phyloP scores from a whole-genome alignment of 2,797 vertebrate species.

The Parauchenoglanis ngamensis region DNA sequence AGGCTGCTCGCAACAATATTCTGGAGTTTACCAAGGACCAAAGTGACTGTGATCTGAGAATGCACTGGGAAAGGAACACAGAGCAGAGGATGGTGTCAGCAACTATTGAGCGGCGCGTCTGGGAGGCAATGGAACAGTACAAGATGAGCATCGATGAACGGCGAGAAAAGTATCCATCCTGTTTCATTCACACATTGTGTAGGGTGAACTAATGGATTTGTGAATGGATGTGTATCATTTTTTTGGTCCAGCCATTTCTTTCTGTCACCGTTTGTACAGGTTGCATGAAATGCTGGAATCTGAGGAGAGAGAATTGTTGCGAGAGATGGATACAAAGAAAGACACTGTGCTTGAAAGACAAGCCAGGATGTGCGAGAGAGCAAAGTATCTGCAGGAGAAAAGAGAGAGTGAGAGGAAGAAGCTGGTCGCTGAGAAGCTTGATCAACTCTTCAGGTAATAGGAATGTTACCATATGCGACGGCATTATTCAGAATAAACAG shows the following conservation, averaged over 20 bases:
- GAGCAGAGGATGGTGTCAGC: conserved; percentile 64
- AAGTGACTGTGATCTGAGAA: conserved; percentile 54
- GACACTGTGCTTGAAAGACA: conserved; percentile 76
- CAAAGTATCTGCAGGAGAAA: conserved; percentile 72
- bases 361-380: conserved; percentile 76
- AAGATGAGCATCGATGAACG: conserved; percentile 69
- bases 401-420: conserved; percentile 81
- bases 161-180: conserved; percentile 74
- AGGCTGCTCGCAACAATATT: conserved; percentile 62
- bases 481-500: background rate
- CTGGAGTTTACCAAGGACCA: conserved; percentile 66
- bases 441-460: conserved; percentile 86
- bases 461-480: background rate
- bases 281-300: conserved; percentile 78
- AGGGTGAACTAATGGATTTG: background rate
- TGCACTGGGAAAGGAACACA: conserved; percentile 70
- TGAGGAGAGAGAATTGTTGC: conserved; percentile 79
- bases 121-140: conserved; percentile 66
- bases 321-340: conserved; percentile 73
- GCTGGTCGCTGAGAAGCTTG: conserved; percentile 80
- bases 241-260: background rate
- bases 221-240: background rate
- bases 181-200: background rate
- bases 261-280: conserved; percentile 65
- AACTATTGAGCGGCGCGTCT: conserved; percentile 66